Evolutionary conservation across 2,888 invertebrate species (phyloP), one percentile per base, ranked within the genome.

Genomic region (Dynastes hyllus): DNA sequence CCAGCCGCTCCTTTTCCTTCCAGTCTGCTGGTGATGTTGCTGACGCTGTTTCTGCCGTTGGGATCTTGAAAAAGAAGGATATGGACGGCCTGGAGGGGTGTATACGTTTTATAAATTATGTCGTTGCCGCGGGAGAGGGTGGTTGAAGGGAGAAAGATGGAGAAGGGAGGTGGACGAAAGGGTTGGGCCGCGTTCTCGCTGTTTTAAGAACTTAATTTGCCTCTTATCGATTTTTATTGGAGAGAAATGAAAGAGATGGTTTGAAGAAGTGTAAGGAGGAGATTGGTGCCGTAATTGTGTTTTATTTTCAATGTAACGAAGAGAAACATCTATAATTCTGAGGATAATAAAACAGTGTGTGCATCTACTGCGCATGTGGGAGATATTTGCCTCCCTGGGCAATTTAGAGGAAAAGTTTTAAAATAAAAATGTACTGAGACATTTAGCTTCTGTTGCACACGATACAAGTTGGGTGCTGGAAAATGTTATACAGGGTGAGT

Each of bases 221-320:
- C 86, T 87, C 86, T 86, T 87, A 88, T 88, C 86, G 88, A 88
- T 88, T 87, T 87, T 88, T 87, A 87, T 87, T 87, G 73, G 37
- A 73, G 37, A 27, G 32, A 32, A 32, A 32, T 29, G 63, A n/a
- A 27, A 27, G 61, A 61, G 22, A 16, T 3, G 29, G 29, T 29
- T 29, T 2, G 29, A 29, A 29, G 29, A 29, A 3, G 29, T 29
- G 29, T 22, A 22, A 22, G 22, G 22, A 22, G 22, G 22, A 22
- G 1, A 22, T 29, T 29, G 29, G 29, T 32, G 32, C 32, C 4
- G 4, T 32, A 32, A 4, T 32, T 5, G 32, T 32, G 5, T 32
- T 5, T 2, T 32, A 22, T 32, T 32, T 32, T 32, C 5, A 32
- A 32, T 5, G 32, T 32, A 32, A 32, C 4, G 32, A 32, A 32